Base-by-base conservation (phyloP, 1,140 invertebrate species). In the Lucilia sericata region DNA sequence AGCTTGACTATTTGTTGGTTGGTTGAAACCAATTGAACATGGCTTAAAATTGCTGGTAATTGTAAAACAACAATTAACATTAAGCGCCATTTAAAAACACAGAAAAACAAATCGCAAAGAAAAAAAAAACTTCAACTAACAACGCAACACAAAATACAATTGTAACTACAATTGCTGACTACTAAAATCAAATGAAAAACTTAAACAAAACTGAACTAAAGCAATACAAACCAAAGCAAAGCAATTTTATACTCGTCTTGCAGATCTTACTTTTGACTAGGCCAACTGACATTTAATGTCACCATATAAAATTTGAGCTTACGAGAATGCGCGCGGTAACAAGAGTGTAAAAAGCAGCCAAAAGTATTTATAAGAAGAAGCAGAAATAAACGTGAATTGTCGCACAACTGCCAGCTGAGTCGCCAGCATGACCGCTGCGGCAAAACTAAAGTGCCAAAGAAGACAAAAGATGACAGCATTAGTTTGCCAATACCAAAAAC, bases 371-470 rank as follows among this genome's bases (percentile, higher is more conserved):
- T 21, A 70, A 70, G 65, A 21, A 70, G 60, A 70, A 70, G 19
- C 5, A 19, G n/a, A 70, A 80, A 30, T 30, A 30, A 30, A 80
- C 76, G 76, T 80, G 76, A 80, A 80, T 80, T 80, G 76, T 80
- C 76, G 76, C 76, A 80, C 76, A 80, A 80, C 76, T 80, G 76
- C 76, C 76, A 80, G 76, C 76, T 80, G 76, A 80, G 76, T 80
- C 76, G 76, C 76, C 76, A 80, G 76, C 76, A 80, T 80, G 76
- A 80, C 76, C 76, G 76, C 76, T 80, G 76, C 76, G 76, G 76
- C 76, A 80, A 80, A 80, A 80, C 76, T 80, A 80, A 80, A 80
- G 76, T 80, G 76, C 76, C 76, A 80, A 80, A 80, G 76, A 80
- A 80, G 76, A 80, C 76, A 80, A 80, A 80, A 80, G 76, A 80